Percentiles rank a stretch among this genome's conserved stretches.
Conservation (phyloP, 2,797 vertebrate species). For the Pristis pectinata region DNA sequence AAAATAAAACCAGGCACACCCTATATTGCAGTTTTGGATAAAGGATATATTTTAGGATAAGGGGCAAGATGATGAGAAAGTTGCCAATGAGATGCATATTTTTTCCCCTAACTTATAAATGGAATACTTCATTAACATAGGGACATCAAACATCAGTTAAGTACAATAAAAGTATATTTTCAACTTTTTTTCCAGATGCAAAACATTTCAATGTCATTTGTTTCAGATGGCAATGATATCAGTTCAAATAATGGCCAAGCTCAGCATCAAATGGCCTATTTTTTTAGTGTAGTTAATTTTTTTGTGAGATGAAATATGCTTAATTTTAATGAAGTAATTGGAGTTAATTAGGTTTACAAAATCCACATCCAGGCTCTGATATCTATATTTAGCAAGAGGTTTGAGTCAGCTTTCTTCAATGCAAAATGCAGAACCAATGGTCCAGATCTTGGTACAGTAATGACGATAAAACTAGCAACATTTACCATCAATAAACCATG, state of each 20-base stretch:
- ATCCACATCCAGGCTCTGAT: background rate
- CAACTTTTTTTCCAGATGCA: background rate
- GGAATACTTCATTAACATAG: background rate
- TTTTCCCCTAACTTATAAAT: background rate
- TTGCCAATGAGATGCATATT: background rate
- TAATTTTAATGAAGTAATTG: background rate
- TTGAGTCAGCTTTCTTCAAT: background rate
- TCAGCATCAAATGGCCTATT: background rate
- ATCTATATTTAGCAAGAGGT: background rate
- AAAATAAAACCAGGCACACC: background rate
- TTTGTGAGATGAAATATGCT: background rate
- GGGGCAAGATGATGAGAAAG: background rate
- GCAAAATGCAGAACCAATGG: background rate
- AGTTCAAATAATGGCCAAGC: background rate
- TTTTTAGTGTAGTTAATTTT: background rate
- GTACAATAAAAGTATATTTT: background rate
- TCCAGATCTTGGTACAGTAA: no score
- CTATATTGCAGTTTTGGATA: background rate
- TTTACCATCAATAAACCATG: no score
- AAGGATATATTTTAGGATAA: background rate
- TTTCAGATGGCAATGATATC: background rate
- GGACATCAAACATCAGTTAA: background rate
- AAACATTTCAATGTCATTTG: background rate
- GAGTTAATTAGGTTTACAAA: background rate
- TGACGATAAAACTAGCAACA: no score